A percentile compares a stretch with the other conserved stretches of the same genome.
Evolutionary conservation across 2,797 vertebrate species (phyloP).

Genomic region (Pempheris klunzingeri): DNA sequence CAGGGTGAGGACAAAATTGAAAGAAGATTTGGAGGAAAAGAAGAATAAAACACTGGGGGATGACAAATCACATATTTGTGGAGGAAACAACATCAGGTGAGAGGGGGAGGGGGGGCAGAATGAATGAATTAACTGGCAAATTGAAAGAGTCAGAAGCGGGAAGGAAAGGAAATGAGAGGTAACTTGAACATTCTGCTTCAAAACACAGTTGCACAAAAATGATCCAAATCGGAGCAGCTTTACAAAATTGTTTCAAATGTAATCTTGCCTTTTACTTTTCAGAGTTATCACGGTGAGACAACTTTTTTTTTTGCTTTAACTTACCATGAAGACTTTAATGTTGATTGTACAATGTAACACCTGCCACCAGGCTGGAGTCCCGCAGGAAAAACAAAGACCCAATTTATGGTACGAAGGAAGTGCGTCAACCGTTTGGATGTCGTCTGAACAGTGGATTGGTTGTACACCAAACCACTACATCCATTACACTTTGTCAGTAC

Average conservation of each 20-base stretch:
- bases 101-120: constrained; percentile 12
- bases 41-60: neutral
- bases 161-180: constrained; percentile 36
- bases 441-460: too few relatives aligned
- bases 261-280: neutral
- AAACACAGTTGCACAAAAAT: neutral
- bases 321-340: too few relatives aligned
- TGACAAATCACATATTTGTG: neutral
- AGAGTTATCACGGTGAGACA: too few relatives aligned
- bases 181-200: neutral
- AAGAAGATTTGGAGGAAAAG: neutral
- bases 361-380: too few relatives aligned
- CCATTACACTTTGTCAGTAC: too few relatives aligned
- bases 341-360: too few relatives aligned
- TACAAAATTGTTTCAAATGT: neutral
- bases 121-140: constrained; percentile 25
- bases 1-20: neutral
- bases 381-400: too few relatives aligned
- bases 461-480: too few relatives aligned
- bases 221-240: neutral
- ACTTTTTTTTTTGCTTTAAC: too few relatives aligned
- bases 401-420: too few relatives aligned
- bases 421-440: too few relatives aligned
- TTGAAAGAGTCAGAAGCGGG: constrained; percentile 35
- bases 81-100: neutral